Base-by-base conservation (phyloP, 2,888 invertebrate genomes). In the Epiblema foenella region DNA sequence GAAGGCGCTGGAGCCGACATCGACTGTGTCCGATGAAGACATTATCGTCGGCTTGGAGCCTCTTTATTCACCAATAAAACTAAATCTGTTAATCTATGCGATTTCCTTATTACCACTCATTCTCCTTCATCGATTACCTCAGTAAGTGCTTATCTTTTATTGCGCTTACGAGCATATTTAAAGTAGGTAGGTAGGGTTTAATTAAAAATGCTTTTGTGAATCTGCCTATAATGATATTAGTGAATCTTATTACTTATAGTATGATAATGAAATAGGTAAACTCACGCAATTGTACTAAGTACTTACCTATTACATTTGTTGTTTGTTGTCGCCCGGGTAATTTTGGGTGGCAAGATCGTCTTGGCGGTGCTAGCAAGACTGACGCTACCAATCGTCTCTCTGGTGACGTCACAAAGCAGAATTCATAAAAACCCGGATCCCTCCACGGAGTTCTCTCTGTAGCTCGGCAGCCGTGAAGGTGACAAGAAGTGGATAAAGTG, bases 21-120 rank as follows among this genome's bases (percentile, higher is more conserved):
- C 51, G 63, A 63, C 63, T 37, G 37, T 37, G 51, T 63, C 51
- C 51, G 51, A 63, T 63, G 63, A 63, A 63, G 63, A 63, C 63
- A 63, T 63, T 65, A 56, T 24, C 65, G 7, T 42, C 56, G 9
- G 18, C 5, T 18, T 63, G 33, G 33, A 52, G 51, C 37, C 33
- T 52, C 49, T 62, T 62, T 51, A 33, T 46, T 33, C n/a, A 49
- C 17, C 46, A 29, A 51, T 62, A 62, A 62, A 51, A 62, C 12
- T 49, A 51, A 62, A 49, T 62, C 20, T 64, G 18, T 64, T 39
- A 29, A 62, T 51, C 51, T 62, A 58, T 12, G 39, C 39, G 46
- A 39, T 58, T 58, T 39, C n/a, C 58, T 39, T 57, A 57, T 37
- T 57, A 46, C 46, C 18, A 37, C 7, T 18, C 11, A 11, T 12